These are phyloP conservation scores for Caenorhabditis parvicauda DNA, from an alignment of 2,888 invertebrate species.

Conservation along the genomic window DNA sequence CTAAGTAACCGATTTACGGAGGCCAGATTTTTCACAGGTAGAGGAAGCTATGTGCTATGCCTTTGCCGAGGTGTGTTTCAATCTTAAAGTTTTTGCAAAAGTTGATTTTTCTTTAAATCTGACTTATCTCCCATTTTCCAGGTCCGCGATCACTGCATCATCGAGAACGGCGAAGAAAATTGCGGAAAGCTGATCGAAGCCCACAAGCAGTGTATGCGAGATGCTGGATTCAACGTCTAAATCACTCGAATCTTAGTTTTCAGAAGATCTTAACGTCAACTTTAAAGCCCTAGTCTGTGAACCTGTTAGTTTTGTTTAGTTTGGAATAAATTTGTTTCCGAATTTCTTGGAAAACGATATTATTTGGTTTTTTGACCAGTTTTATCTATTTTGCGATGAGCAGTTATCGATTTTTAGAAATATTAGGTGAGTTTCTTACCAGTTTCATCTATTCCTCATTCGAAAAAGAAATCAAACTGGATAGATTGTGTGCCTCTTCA, in stretches of 20 bases:
- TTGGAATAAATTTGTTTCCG: neutral
- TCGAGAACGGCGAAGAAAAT: constrained; percentile 75
- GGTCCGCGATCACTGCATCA: constrained; percentile 65
- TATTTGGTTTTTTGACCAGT: neutral
- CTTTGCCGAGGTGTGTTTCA: no score
- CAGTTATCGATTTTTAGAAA: no score
- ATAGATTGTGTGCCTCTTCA: no score
- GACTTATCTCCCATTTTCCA: constrained; percentile 23
- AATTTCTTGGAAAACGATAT: neutral
- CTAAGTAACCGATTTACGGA: no score
- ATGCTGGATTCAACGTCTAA: constrained; percentile 91
- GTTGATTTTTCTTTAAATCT: neutral
- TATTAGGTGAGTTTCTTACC: no score
- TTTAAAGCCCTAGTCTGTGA: constrained; percentile 3
- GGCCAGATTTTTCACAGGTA: no score
- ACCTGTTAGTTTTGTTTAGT: neutral
- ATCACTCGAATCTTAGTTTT: neutral
- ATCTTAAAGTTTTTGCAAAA: neutral
- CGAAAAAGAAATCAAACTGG: no score
- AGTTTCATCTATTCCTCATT: no score
- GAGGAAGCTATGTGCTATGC: no score
- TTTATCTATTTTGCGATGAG: no score
- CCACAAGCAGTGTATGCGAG: constrained; percentile 92
- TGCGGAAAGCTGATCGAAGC: constrained; percentile 87
- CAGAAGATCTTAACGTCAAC: no score